Percentiles rank a stretch among this genome's conserved stretches.
Evolutionary conservation across 2,113 vertebrate species (phyloP).

Genomic region (Gadus chalcogrammus): DNA sequence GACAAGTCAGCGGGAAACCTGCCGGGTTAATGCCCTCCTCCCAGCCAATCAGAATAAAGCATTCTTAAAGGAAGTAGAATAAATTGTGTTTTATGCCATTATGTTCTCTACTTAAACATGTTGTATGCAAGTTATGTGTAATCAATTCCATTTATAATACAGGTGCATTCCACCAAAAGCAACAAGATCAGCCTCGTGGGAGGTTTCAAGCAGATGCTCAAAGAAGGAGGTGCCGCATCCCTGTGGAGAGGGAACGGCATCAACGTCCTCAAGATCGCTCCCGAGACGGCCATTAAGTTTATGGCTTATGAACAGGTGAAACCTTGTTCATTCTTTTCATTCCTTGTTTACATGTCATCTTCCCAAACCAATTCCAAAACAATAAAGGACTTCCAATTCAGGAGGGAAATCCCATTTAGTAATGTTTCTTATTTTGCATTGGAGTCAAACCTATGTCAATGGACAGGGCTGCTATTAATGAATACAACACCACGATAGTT

Average conservation of each 20-base stretch:
- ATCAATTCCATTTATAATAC: constrained; percentile 31
- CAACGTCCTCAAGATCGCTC: constrained; percentile 97
- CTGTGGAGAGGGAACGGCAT: constrained; percentile 96
- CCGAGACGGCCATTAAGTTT: constrained; percentile 96
- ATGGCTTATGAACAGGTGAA: constrained; percentile 94
- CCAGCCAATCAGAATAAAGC: too few species aligned
- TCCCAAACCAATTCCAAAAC: background rate
- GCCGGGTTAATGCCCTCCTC: too few species aligned
- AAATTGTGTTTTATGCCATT: too few species aligned
- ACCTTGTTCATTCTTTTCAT: background rate
- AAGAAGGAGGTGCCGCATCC: constrained; percentile 86
- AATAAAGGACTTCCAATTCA: too few species aligned
- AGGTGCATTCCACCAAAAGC: constrained; percentile 90
- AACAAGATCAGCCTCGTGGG: constrained; percentile 83
- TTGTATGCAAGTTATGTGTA: too few species aligned
- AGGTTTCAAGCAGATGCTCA: constrained; percentile 93
- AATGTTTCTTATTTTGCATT: too few species aligned
- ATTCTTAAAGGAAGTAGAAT: too few species aligned
- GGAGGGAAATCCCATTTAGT: background rate
- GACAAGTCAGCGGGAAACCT: too few species aligned
- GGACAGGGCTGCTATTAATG: too few species aligned
- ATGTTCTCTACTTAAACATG: too few species aligned
- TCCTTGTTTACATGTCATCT: background rate
- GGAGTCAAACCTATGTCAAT: too few species aligned
- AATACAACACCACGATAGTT: too few species aligned